A percentile compares a stretch with the other conserved stretches of the same genome.
phyloP scores from a whole-genome alignment of 1,140 invertebrate genomes.

The Littorina saxatilis region DNA sequence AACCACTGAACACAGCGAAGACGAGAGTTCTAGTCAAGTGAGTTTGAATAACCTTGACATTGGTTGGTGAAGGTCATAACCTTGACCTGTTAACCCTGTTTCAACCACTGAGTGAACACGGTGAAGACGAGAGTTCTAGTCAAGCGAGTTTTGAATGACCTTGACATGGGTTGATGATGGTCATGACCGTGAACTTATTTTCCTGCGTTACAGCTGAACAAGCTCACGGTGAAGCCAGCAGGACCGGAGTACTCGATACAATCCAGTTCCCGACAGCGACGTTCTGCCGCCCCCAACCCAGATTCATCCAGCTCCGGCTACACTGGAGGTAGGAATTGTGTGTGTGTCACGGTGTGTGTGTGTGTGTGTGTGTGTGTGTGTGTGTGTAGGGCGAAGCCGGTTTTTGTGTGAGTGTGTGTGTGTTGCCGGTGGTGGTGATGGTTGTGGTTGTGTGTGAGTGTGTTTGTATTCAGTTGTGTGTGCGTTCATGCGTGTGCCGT shows the following conservation, averaged over 20 bases:
- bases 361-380: not conserved
- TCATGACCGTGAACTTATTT: not conserved
- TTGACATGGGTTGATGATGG: not conserved
- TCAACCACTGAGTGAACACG: too few species aligned
- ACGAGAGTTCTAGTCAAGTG: too few species aligned
- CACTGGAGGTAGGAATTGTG: slow-evolving; percentile 1
- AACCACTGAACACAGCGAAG: too few species aligned
- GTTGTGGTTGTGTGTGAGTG: not conserved
- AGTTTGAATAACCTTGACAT: too few species aligned
- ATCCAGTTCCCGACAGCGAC: not conserved
- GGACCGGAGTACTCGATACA: not conserved
- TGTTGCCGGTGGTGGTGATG: not conserved
- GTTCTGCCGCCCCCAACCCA: not conserved
- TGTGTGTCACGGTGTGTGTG: slow-evolving; percentile 17
- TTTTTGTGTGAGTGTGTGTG: not conserved
- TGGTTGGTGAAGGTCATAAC: too few species aligned
- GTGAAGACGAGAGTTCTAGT: too few species aligned
- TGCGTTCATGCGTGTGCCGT: not conserved
- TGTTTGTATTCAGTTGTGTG: not conserved
- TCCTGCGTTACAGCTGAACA: not conserved
- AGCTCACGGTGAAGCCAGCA: not conserved
- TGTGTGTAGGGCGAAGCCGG: not conserved
- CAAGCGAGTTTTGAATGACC: not conserved
- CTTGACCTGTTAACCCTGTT: too few species aligned
- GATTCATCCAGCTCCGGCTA: not conserved